phyloP scores from a whole-genome alignment of 2,888 invertebrate species.

The Dyspetes luteomarginatus region DNA sequence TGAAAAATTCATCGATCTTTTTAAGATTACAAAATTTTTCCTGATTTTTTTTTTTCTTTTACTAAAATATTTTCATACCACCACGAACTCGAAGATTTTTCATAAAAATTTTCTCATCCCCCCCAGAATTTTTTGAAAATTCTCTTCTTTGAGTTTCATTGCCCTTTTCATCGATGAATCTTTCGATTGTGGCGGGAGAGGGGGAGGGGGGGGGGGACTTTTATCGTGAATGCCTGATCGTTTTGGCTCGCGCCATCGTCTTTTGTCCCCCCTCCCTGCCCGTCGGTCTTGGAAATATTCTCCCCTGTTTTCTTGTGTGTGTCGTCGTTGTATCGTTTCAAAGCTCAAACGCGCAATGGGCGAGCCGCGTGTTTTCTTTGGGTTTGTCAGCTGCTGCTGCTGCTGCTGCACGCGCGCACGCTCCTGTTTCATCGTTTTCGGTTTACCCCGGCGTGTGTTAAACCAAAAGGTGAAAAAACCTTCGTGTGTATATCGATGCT shows the following conservation, averaged over 20 bases:
- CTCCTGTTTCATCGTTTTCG: conserved; percentile 3
- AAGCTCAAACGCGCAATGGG: conserved; percentile 42
- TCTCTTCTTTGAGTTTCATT: too few relatives aligned
- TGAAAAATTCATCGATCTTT: too few relatives aligned
- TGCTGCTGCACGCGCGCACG: conserved; percentile 37
- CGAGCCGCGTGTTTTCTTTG: background rate
- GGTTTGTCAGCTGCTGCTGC: conserved; percentile 55
- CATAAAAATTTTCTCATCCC: too few relatives aligned
- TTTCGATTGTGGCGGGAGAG: conserved; percentile 5
- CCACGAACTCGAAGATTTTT: too few relatives aligned
- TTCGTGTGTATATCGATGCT: conserved; percentile 27
- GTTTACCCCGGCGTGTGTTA: background rate
- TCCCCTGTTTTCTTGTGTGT: conserved; percentile 8
- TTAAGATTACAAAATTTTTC: too few relatives aligned
- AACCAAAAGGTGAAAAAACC: conserved; percentile 49
- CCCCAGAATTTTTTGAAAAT: too few relatives aligned
- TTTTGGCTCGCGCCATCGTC: conserved; percentile 54
- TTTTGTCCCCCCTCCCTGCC: conserved; percentile 45
- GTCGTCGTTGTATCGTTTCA: conserved; percentile 22
- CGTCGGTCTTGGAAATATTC: conserved; percentile 37
- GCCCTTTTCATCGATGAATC: background rate
- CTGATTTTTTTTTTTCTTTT: too few relatives aligned
- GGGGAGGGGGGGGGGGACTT: conserved; percentile 45
- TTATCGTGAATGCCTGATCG: conserved; percentile 58
- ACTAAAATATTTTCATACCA: too few relatives aligned